phyloP scores from a whole-genome alignment of 2,888 invertebrate genomes.

The Tinea pellionella region DNA sequence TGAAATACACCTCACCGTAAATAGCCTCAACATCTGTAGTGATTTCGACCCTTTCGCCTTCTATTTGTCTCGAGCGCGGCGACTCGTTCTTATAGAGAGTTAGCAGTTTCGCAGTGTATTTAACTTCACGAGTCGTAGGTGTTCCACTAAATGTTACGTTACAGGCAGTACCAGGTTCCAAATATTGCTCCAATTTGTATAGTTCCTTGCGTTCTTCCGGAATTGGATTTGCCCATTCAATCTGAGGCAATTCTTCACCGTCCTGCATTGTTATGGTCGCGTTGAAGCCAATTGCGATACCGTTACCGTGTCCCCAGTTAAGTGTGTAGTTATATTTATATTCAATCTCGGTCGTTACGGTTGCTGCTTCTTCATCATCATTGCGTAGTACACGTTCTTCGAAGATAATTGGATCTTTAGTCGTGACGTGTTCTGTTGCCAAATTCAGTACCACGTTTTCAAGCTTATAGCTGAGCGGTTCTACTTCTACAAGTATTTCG shows the following conservation, averaged over 20 bases:
- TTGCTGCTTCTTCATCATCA: constrained; percentile 65
- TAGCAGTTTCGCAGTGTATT: constrained; percentile 78
- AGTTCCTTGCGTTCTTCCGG: constrained; percentile 67
- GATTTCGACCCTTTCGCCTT: constrained; percentile 74
- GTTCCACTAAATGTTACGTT: constrained; percentile 84
- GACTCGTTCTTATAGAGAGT: constrained; percentile 76
- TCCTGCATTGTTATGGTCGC: constrained; percentile 72
- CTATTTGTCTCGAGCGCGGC: constrained; percentile 68
- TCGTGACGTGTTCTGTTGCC: constrained; percentile 59
- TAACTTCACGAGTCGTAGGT: constrained; percentile 78
- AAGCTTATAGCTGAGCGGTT: constrained; percentile 82
- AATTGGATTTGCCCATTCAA: constrained; percentile 77
- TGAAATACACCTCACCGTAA: constrained; percentile 81
- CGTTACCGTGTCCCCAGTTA: constrained; percentile 84
- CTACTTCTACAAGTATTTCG: constrained; percentile 83
- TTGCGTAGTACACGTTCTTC: constrained; percentile 65
- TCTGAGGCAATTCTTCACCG: constrained; percentile 67
- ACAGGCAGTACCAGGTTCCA: constrained; percentile 83
- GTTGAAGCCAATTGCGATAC: constrained; percentile 76
- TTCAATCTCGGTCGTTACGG: constrained; percentile 78
- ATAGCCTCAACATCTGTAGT: constrained; percentile 77
- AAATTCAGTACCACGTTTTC: constrained; percentile 72
- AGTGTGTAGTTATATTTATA: constrained; percentile 77
- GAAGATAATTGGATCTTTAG: constrained; percentile 59
- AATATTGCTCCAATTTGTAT: constrained; percentile 71